Evolutionary conservation across 1,140 invertebrate genomes (phyloP), one percentile per base, ranked within the genome.

Genomic region (Tenebrio molitor): DNA sequence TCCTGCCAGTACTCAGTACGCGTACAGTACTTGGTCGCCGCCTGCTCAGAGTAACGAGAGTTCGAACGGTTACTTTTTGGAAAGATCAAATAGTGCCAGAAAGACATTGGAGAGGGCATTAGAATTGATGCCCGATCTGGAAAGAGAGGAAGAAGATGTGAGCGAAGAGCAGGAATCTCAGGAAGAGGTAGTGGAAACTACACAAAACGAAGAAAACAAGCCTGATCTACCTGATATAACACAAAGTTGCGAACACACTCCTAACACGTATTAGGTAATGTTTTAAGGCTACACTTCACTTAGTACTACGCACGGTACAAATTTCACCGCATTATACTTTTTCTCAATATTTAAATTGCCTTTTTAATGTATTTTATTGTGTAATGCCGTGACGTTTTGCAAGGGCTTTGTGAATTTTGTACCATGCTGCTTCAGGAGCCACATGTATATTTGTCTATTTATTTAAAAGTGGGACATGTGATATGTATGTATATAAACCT

Each of bases 1-100:
- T 69, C 79, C 80, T 2, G 73, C 76, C 21, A 82, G 80, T 68
- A 81, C 84, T 29, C 85, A 89, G 84, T 96, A 96, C 80, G 90
- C 92, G 29, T 97, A 96, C 80, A 95, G 94, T 71, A 98, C 96
- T 93, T 97, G 96, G 72, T 95, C 96, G 7, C 95, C 96, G 2
- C 92, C 93, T 2, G 92, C 94, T 0, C 93, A 94, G 77, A 97
- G 95, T 7, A 98, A 98, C 84, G 97, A 98, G 82, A 95, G 94
- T 12, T 93, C 95, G 5, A 97, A 96, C 83, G 95, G 96, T 53
- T 99, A 97, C 81, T 97, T 95, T 85, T 84, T 99, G 39, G 96
- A 98, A 82, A 88, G 97, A 65, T 97, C 95, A 65, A 95, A 95
- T 77, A 97, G 95, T 75, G 97, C 97, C 0, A 90, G 94, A 65